phyloP scores from a whole-genome alignment of 2,797 vertebrate genomes.

The Sparidentex hasta region DNA sequence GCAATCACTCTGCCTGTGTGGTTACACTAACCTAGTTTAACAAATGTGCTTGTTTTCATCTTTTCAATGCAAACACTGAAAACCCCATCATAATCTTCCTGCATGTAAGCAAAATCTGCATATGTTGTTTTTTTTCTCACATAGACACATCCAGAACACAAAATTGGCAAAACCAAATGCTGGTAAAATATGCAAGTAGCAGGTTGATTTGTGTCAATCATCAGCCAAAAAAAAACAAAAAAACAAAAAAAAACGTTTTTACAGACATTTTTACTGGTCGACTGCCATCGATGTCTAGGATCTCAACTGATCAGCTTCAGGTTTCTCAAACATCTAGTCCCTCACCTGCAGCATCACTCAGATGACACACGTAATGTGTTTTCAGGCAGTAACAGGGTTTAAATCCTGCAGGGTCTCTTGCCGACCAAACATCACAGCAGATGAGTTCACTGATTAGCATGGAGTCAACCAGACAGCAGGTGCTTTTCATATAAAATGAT shows the following conservation, averaged over 20 bases:
- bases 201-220: too few relatives aligned
- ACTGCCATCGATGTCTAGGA: background rate
- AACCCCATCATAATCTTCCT: background rate
- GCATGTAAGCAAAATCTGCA: background rate
- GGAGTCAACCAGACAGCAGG: constrained; percentile 29
- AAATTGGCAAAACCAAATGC: too few relatives aligned
- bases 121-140: background rate
- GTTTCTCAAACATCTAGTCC: constrained; percentile 15
- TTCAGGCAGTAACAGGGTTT: constrained; percentile 15
- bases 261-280: too few relatives aligned
- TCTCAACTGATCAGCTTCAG: background rate
- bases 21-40: constrained; percentile 18
- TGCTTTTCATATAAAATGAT: constrained; percentile 42
- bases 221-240: too few relatives aligned
- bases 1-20: constrained; percentile 13
- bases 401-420: constrained; percentile 34
- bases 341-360: constrained; percentile 4
- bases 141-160: background rate
- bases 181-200: too few relatives aligned
- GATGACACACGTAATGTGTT: constrained; percentile 18
- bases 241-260: too few relatives aligned
- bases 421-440: constrained; percentile 33
- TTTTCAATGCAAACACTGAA: background rate
- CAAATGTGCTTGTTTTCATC: constrained; percentile 9
- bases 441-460: constrained; percentile 45